Base-by-base conservation (phyloP, 2,888 invertebrate species). In the Cheilosia vernalis region DNA sequence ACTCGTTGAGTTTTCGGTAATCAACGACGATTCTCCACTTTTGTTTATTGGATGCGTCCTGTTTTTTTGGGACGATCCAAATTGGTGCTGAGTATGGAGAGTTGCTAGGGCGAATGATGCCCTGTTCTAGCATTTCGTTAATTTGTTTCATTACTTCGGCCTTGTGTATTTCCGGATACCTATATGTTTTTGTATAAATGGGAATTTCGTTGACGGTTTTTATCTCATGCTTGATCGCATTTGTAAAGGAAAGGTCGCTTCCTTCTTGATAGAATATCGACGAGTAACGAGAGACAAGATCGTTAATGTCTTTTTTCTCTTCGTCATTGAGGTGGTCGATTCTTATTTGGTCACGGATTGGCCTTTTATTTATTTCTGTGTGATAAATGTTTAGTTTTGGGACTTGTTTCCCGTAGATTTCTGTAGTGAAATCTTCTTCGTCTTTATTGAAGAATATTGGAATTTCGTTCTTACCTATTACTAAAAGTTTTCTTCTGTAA, bases 11-110 rank as follows among this genome's bases (percentile, higher is more conserved):
- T 15, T 77, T 77, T 0, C 85, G 33, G 33, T 83, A 85, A 21
- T 85, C 87, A 1, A 85, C 56, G 2, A 87, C 82, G 2, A 87
- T 72, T n/a, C 87, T 19, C 77, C 80, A 87, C 33, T 87, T 87
- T 15, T 74, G 33, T 47, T 76, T 74, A 0, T 67, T 77, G 9
- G 87, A 87, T 27, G 80, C 60, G 19, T 87, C 74, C 2, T 44
- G 0, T n/a, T 87, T 87, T 47, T 87, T 87, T 0, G 83, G 76
- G 0, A 87, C 86, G 4, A 87, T 58, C 86, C 78, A 87, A 13
- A 13, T 37, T 13, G 37, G 37, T 13, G 13, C 13, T 10, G 37
- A 3, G 86, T 81, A 78, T 1, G 78, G 87, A 13, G 81, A 87
- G 5, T 24, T 33, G 19, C 81, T 85, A 15, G 37, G 69, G 3